phyloP scores from a whole-genome alignment of 2,113 vertebrate species.

The Otus sunia region DNA sequence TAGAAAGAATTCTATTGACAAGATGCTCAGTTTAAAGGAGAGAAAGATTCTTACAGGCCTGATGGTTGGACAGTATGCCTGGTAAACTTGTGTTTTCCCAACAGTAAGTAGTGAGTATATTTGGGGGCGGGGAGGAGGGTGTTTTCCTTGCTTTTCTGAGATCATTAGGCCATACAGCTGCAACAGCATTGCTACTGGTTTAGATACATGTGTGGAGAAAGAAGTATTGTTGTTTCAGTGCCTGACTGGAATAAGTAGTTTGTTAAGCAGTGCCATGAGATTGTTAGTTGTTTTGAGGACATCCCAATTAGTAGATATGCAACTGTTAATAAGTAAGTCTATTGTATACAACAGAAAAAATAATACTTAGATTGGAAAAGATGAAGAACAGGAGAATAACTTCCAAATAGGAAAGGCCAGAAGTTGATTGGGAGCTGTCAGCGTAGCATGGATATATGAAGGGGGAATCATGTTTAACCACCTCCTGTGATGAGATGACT shows the following conservation, averaged over 20 bases:
- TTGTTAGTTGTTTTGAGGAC: constrained; percentile 6
- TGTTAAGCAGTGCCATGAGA: background rate
- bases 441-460: background rate
- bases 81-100: background rate
- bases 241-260: background rate
- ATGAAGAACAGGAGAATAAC: background rate
- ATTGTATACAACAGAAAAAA: background rate
- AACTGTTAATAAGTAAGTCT: background rate
- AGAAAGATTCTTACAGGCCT: background rate
- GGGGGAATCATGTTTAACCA: background rate
- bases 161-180: constrained; percentile 47
- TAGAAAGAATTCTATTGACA: background rate
- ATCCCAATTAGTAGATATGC: background rate
- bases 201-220: background rate
- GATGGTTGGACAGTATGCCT: background rate
- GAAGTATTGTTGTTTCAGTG: constrained; percentile 34
- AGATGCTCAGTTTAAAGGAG: background rate
- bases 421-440: background rate
- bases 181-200: background rate
- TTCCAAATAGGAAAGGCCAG: background rate
- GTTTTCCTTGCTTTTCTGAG: constrained; percentile 7
- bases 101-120: background rate
- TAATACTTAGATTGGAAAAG: background rate
- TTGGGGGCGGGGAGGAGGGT: background rate
- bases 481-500: background rate